These are phyloP conservation scores for Monochamus saltuarius DNA, from an alignment of 1,140 invertebrate genomes.

Conservation along the genomic window DNA sequence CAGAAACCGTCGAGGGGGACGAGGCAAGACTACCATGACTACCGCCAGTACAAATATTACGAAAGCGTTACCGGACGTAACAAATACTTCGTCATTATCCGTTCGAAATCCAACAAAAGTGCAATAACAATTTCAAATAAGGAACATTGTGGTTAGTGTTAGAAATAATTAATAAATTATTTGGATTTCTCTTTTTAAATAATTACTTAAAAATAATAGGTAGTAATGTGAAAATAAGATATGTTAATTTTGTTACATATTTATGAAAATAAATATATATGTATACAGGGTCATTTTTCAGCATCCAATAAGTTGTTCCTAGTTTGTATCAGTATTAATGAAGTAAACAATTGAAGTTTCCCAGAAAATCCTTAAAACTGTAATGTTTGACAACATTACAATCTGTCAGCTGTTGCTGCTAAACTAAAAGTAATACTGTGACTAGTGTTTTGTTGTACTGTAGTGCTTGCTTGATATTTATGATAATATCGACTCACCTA, in stretches of 20 bases:
- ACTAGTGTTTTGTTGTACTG: too few species aligned
- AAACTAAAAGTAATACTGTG: too few species aligned
- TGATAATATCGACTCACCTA: too few species aligned
- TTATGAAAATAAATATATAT: conserved; percentile 15
- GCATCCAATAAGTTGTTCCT: too few species aligned
- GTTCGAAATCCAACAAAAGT: conserved; percentile 31
- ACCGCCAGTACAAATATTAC: not conserved
- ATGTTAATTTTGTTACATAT: conserved; percentile 34
- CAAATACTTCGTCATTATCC: conserved; percentile 24
- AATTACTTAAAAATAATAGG: not conserved
- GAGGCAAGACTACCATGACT: conserved; percentile 40
- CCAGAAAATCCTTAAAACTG: too few species aligned
- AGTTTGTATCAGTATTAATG: too few species aligned
- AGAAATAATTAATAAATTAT: not conserved
- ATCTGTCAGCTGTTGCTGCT: too few species aligned
- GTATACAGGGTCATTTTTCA: conserved; percentile 38
- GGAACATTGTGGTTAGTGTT: conserved; percentile 26
- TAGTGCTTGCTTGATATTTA: too few species aligned
- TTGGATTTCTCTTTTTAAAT: conserved; percentile 11
- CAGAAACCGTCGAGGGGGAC: conserved; percentile 56
- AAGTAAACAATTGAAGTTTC: too few species aligned
- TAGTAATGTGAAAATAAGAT: conserved; percentile 8
- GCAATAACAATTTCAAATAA: conserved; percentile 29
- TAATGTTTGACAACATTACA: too few species aligned
- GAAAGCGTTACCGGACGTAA: conserved; percentile 15